Base-by-base conservation (phyloP, 2,888 invertebrate genomes). In the Incurvaria masculella region DNA sequence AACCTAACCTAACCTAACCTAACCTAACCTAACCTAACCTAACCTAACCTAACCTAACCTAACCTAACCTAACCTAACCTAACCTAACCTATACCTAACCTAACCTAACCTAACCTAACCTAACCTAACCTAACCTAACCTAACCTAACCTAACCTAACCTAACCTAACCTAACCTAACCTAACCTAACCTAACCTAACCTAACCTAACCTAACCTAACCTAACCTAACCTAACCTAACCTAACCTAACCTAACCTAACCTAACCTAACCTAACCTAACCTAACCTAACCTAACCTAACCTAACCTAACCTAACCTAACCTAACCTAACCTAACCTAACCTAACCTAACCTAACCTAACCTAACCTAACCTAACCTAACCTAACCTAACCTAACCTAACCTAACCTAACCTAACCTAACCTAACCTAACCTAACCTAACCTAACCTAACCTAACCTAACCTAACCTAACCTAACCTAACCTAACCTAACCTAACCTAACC, bases 21-120 rank as follows among this genome's bases (percentile, higher is more conserved):
- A 18, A 20, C n/a, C n/a, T 27, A 27, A 45, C 27, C 33, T 45
- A 27, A 33, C 19, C 52, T 52, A 48, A 48, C 49, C 48, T n/a
- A n/a, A 27, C 27, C 27, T 27, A 27, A 27, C 27, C 27, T 27
- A 27, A 27, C 27, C 27, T 27, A 10, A 27, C 41, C 41, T 41
- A 41, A 41, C 41, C 41, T 41, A 41, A 41, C 41, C 21, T 21
- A 5, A 17, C 21, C n/a, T n/a, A n/a, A n/a, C n/a, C n/a, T n/a
- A n/a, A n/a, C n/a, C n/a, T n/a, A n/a, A n/a, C 10, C 17, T 17
- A 17, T 17, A 23, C 44, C 44, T 44, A 44, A 44, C 44, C 44
- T 44, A 44, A 44, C 44, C 44, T 44, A 44, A 44, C 44, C 44
- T 44, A 44, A 44, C 44, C 44, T 44, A 26, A 44, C 44, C 44